Evolutionary conservation across 2,113 vertebrate genomes (phyloP).

Genomic region (Sceloporus undulatus): DNA sequence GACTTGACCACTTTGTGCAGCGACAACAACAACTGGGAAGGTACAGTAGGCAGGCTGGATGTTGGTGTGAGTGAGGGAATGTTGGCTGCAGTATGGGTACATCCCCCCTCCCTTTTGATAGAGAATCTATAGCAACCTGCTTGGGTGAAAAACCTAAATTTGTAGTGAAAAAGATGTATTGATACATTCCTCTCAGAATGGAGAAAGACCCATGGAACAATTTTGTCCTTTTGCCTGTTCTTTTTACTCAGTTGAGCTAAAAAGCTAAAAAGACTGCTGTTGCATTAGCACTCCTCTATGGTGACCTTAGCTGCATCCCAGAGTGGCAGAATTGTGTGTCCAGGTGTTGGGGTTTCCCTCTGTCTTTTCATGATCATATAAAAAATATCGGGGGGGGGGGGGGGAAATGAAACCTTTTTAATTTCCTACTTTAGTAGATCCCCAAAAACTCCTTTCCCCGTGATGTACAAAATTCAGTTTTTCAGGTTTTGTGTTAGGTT

Average conservation of each 20-base stretch:
- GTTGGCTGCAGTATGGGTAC: background rate
- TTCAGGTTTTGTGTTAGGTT: background rate
- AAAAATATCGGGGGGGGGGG: constrained; percentile 26
- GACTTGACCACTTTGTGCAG: constrained; percentile 89
- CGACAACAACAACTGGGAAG: constrained; percentile 89
- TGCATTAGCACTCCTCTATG: background rate
- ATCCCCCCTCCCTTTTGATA: no score
- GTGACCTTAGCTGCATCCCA: background rate
- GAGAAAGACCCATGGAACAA: background rate
- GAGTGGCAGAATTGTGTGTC: background rate
- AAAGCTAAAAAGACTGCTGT: background rate
- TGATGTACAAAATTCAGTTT: constrained; percentile 25
- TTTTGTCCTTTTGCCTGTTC: constrained; percentile 20
- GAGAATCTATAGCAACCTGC: background rate
- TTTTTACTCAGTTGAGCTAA: constrained; percentile 29
- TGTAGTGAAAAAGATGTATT: constrained; percentile 18
- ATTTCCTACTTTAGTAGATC: background rate
- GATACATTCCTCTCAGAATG: background rate
- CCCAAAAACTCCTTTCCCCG: constrained; percentile 6
- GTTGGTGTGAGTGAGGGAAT: constrained; percentile 11
- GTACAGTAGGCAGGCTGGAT: constrained; percentile 72
- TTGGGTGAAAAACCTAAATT: constrained; percentile 43
- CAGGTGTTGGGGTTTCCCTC: constrained; percentile 13
- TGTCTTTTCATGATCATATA: constrained; percentile 6
- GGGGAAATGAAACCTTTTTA: background rate